Percentiles rank a stretch among this genome's conserved stretches.
These are phyloP conservation scores for Drosophila pseudotalamancana DNA, from an alignment of 2,888 invertebrate species.

Conservation along the genomic window DNA sequence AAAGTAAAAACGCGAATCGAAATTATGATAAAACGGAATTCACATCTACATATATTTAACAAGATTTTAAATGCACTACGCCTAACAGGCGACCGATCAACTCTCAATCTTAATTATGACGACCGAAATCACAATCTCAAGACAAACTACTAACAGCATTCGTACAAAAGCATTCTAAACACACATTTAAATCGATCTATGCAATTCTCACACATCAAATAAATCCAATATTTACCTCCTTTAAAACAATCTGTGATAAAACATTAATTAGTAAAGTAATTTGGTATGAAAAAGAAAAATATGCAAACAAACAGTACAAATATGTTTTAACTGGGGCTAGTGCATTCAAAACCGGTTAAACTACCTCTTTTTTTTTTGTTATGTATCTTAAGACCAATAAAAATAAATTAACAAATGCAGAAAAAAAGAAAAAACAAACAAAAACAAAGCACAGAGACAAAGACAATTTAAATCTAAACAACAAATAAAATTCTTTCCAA, in stretches of 20 bases:
- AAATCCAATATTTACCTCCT: slow-evolving; percentile 24
- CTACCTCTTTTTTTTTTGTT: slow-evolving; percentile 43
- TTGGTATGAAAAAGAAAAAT: slow-evolving; percentile 17
- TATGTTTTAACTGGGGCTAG: slow-evolving; percentile 59
- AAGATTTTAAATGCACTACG: slow-evolving; percentile 75
- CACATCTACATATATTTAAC: slow-evolving; percentile 55
- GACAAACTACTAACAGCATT: slow-evolving; percentile 47
- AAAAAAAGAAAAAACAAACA: slow-evolving; percentile 41
- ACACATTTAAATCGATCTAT: slow-evolving; percentile 43
- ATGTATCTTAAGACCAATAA: slow-evolving; percentile 50
- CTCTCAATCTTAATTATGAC: slow-evolving; percentile 24
- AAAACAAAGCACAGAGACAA: slow-evolving; percentile 52
- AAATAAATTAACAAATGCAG: slow-evolving; percentile 43
- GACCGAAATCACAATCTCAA: slow-evolving; percentile 39
- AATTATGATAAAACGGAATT: slow-evolving; percentile 48
- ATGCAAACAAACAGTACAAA: slow-evolving; percentile 5
- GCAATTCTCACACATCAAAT: slow-evolving; percentile 35
- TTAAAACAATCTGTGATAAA: slow-evolving; percentile 44
- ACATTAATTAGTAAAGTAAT: slow-evolving; percentile 30
- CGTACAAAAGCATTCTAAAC: slow-evolving; percentile 45
- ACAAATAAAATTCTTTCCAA: slow-evolving; percentile 81
- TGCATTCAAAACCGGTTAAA: slow-evolving; percentile 77
- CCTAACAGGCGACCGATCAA: slow-evolving; percentile 43
- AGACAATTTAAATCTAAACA: slow-evolving; percentile 69
- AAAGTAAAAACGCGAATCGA: slow-evolving; percentile 55